Conservation (phyloP, 2,113 vertebrate species). For the Meriones unguiculatus region DNA sequence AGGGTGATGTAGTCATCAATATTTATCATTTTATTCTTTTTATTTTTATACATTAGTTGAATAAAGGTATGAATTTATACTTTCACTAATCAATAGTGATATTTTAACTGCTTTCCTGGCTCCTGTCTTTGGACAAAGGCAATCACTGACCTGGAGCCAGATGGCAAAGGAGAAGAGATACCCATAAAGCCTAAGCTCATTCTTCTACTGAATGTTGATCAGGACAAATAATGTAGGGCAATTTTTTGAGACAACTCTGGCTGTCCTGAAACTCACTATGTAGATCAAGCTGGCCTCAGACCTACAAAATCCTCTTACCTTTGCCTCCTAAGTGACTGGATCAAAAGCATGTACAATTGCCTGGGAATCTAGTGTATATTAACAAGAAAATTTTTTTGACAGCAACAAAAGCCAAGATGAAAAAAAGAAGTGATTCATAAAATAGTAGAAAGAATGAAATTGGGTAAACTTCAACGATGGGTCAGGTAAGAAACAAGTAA, state of each 20-base stretch:
- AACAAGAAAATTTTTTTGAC: neutral
- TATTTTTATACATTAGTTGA: neutral
- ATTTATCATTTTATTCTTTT: neutral
- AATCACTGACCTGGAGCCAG: neutral
- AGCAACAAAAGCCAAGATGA: neutral
- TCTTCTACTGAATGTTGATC: constrained; percentile 36
- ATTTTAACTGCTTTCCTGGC: constrained; percentile 6
- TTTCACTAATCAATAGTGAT: neutral
- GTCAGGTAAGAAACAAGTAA: neutral
- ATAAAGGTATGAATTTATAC: neutral
- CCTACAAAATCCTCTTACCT: neutral
- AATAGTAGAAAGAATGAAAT: neutral
- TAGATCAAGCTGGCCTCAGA: neutral
- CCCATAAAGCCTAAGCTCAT: neutral
- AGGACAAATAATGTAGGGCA: neutral
- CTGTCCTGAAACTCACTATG: neutral
- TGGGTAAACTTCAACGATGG: neutral
- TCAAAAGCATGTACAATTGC: neutral
- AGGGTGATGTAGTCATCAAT: neutral
- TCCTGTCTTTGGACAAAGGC: neutral
- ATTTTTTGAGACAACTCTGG: neutral
- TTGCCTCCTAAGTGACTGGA: neutral
- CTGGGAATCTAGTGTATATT: constrained; percentile 18
- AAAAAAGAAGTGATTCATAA: neutral
- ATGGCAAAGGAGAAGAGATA: neutral